Base-by-base conservation (phyloP, 1,140 invertebrate species). In the Onthophagus taurus region DNA sequence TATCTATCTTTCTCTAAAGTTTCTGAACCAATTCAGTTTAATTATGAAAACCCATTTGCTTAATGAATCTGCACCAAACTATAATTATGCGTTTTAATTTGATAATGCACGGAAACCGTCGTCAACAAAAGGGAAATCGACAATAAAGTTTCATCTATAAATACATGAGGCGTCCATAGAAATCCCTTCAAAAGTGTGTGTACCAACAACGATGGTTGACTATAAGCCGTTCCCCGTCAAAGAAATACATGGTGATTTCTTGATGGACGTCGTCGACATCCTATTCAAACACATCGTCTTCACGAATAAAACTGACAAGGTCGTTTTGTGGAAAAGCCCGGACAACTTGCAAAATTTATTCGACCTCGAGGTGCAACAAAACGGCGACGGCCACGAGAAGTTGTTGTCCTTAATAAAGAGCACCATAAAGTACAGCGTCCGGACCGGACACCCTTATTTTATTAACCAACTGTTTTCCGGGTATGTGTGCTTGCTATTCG, bases 371-470 rank as follows among this genome's bases (percentile, higher is more conserved):
- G 38, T 61, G 4, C 44, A 61, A 1, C 60, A 66, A 36, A 47
- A 35, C 21, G 67, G 67, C 4, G 57, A 56, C 7, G 52, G 46
- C 26, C 63, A 71, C 8, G 61, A 66, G 7, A 51, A 61, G 35
- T 51, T 74, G 9, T 26, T 74, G 20, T 19, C 53, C 7, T 39
- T 65, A 11, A 53, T 71, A 11, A 47, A 61, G 30, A 57, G 67
- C 26, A 63, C 67, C 13, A 60, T 71, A 4, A 61, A 64, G 24
- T 70, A 64, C 54, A 73, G 71, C 52, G 68, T 73, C 29, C 71
- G 72, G 52, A 72, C 70, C 2, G 71, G 70, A 3, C 68, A 73
- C 61, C 70, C 68, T 8, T 65, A 69, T 53, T 72, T 73, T 48
- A 62, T 71, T 37, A 73, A 73, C 58, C 72, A 73, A 39, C 58